Base-by-base conservation (phyloP, 2,113 vertebrate genomes). In the Typhlomys cinereus region DNA sequence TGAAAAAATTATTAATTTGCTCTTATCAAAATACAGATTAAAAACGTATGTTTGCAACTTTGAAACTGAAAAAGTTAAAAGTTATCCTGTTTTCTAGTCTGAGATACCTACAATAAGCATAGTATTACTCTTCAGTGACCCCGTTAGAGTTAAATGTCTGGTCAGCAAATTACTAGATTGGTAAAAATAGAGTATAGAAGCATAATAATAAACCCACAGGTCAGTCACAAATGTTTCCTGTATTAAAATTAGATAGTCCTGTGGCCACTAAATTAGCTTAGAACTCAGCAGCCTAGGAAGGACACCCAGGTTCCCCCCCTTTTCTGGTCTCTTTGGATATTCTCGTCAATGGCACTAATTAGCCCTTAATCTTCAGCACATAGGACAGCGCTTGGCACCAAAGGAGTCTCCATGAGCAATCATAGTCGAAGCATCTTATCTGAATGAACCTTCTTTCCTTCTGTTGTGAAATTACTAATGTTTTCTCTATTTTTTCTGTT, bases 401-500 rank as follows among this genome's bases (percentile, higher is more conserved):
- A 84, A 17, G 23, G 25, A 13, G 6, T 52, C 66, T 75, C 84
- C 25, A 39, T 76, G 83, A 44, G 66, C 66, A 59, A 89, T 2
- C 48, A 61, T 41, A 36, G 46, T 36, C 50, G 12, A 59, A 57
- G 14, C 48, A 17, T 75, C 46, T 92, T 69, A 64, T 61, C 44
- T 87, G 21, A 73, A 23, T 82, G 87, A 90, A 82, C 7, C 29
- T 78, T 69, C 50, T 48, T 54, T 90, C 25, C n/a, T 85, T 87
- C 59, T 82, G 27, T 1, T 85, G 48, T 29, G 88, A 94, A 86
- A 84, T 67, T 59, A 89, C 29, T 83, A 1, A 10, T 1, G 46
- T 66, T 70, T 90, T 80, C 18, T 18, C 34, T 31, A 66, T 90
- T 25, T 82, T 93, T 92, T 89, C 20, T 76, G 14, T 74, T 90